phyloP scores from a whole-genome alignment of 2,888 invertebrate genomes.

The Tuta absoluta region DNA sequence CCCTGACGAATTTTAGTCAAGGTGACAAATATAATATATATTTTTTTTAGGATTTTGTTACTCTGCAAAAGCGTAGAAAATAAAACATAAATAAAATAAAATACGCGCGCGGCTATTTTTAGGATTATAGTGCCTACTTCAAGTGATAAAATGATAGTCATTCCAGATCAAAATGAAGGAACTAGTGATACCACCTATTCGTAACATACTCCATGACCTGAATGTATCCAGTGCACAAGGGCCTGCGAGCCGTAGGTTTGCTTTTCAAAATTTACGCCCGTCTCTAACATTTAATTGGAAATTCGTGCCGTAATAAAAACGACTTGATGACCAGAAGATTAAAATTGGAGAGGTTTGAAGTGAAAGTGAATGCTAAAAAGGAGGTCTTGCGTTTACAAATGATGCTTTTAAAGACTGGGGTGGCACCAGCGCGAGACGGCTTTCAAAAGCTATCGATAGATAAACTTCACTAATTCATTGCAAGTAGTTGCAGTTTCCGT shows the following conservation, averaged over 20 bases:
- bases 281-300: slow-evolving; percentile 73
- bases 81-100: no score
- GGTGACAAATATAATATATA: no score
- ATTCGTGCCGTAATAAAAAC: slow-evolving; percentile 73
- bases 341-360: slow-evolving; percentile 57
- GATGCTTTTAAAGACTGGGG: slow-evolving; percentile 41
- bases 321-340: slow-evolving; percentile 69
- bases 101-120: no score
- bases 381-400: slow-evolving; percentile 51
- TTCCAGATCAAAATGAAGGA: no score
- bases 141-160: no score
- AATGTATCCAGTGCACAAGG: background rate
- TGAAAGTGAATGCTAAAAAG: slow-evolving; percentile 53
- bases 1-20: background rate
- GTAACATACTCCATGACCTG: background rate
- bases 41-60: no score
- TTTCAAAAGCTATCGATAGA: slow-evolving; percentile 32
- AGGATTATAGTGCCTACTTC: no score
- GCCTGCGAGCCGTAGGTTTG: slow-evolving; percentile 52
- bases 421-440: slow-evolving; percentile 18
- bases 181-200: no score
- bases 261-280: slow-evolving; percentile 73
- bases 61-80: no score
- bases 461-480: background rate
- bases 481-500: background rate